Evolutionary conservation across 2,888 invertebrate species (phyloP).

Genomic region (Lepidonotus clava): DNA sequence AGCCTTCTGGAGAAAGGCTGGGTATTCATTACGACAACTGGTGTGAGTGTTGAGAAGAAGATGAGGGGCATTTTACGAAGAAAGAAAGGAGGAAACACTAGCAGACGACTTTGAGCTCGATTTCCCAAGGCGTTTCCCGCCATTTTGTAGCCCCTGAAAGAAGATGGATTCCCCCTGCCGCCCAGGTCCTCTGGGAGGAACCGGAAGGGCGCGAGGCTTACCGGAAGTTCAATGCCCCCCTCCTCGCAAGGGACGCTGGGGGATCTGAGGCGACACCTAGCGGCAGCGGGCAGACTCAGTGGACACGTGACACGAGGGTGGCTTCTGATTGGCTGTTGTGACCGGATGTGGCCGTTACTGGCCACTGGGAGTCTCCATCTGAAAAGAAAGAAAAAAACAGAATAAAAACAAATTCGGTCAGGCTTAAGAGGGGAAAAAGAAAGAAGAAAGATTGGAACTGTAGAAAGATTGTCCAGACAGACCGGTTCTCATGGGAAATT

Average conservation of each 20-base stretch:
- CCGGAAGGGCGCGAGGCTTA: too few relatives aligned
- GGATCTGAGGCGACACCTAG: background rate
- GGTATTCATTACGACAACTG: background rate
- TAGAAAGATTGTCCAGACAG: too few relatives aligned
- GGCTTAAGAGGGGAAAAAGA: too few relatives aligned
- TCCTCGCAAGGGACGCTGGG: background rate
- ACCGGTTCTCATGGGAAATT: too few relatives aligned
- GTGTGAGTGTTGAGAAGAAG: background rate
- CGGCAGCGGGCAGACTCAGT: background rate
- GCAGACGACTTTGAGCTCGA: background rate
- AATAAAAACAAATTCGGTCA: too few relatives aligned
- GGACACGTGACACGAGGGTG: background rate
- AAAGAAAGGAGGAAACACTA: background rate
- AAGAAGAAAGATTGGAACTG: too few relatives aligned
- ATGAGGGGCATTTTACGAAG: background rate
- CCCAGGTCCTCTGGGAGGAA: background rate
- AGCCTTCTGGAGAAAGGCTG: background rate
- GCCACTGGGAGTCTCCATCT: too few relatives aligned
- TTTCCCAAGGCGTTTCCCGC: background rate
- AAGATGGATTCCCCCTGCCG: background rate
- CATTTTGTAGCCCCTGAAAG: background rate
- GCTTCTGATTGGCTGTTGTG: constrained; percentile 10
- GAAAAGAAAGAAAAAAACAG: too few relatives aligned
- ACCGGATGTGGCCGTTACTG: background rate
- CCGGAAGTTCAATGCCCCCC: background rate